Base-by-base conservation (phyloP, 2,888 invertebrate species). In the Cheilosia scutellata region DNA sequence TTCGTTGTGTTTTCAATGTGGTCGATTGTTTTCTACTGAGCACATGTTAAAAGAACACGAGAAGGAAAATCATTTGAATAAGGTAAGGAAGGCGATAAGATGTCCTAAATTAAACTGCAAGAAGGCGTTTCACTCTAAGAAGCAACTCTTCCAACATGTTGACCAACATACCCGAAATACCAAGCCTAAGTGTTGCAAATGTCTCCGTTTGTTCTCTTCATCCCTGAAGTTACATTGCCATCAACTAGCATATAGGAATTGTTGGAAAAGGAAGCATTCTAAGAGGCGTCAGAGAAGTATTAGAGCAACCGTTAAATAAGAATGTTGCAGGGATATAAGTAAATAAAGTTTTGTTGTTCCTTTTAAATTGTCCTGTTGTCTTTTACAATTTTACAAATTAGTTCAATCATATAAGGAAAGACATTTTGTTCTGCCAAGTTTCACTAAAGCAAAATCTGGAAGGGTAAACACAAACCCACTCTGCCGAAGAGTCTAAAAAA, bases 101-200 rank as follows among this genome's bases (percentile, higher is more conserved):
- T 84, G 84, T 70, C 84, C 84, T 2, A 74, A 79, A 11, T 42
- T 63, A 16, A 33, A 65, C 37, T 84, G 83, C 29, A 74, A 55
- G 4, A 84, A 79, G 25, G 83, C 75, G 6, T 84, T 84, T 49
- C 31, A 60, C 29, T 70, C 74, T 0, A 63, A n/a, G 29, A 79
- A 75, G 42, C 27, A 58, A 5, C 27, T 84, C 5, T 29, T 53
- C 40, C 25, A 65, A 31, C 83, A 84, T 63, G 51, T 84, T 2
- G 63, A 70, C 6, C 65, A 57, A n/a, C 83, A 84, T 31, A 11
- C 29, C 0, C 51, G 4, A 11, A 25, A 5, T 0, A 16, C n/a
- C 0, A 13, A 47, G 9, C 37, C 60, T 27, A 70, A 25, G 6
- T 84, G 83, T 33, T 11, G 0, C 0, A 70, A 53, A 13, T 84